Conservation (phyloP, 2,888 invertebrate genomes). For the Acleris cristana region DNA sequence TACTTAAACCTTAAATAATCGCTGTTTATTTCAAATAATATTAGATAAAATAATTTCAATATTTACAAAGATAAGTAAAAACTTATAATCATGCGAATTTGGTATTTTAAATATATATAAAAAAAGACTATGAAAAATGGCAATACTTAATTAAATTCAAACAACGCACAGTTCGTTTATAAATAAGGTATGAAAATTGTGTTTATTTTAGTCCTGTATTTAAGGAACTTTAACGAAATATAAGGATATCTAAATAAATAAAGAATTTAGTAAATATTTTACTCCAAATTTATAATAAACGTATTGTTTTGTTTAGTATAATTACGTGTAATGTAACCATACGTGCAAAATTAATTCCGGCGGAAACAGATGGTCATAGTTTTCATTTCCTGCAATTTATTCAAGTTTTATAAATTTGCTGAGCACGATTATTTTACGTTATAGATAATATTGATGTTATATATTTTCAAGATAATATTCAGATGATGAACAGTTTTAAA, state of each 20-base stretch:
- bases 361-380: conserved; percentile 21
- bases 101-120: background rate
- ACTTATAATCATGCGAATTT: background rate
- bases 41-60: too few species aligned
- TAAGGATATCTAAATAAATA: background rate
- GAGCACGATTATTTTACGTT: background rate
- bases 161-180: background rate
- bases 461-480: too few species aligned
- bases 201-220: background rate
- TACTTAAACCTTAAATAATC: too few species aligned
- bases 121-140: background rate
- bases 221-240: background rate
- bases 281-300: too few species aligned
- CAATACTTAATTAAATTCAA: background rate
- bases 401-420: background rate
- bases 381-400: background rate
- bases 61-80: background rate
- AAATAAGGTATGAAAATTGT: background rate
- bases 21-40: too few species aligned
- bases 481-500: background rate
- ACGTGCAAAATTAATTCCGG: conserved; percentile 22
- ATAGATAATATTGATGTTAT: too few species aligned
- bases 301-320: background rate
- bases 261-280: background rate
- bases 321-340: conserved; percentile 25